Base-by-base conservation (phyloP, 1,140 invertebrate genomes). In the Drosophila mayri region DNA sequence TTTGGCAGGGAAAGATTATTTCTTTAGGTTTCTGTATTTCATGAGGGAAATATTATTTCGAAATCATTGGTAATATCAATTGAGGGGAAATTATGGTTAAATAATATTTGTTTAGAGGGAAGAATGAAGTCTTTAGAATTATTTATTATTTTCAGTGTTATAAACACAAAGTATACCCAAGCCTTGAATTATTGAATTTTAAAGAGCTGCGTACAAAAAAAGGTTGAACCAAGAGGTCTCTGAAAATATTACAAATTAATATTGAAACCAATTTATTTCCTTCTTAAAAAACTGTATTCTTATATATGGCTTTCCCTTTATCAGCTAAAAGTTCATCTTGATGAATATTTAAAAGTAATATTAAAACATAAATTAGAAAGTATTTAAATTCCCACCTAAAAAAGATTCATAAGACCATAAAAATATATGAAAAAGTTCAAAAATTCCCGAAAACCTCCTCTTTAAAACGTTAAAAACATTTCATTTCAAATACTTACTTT, bases 1-100 rank as follows among this genome's bases (percentile, higher is more conserved):
- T 46, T 78, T 46, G 67, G 60, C 64, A 63, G 62, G 59, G 14
- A 71, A 18, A 71, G 68, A 81, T 81, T 79, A 80, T 80, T 64
- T 60, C 62, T 41, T 50, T 63, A 60, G 6, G 28, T 30, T 35
- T 32, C 10, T 20, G 49, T 64, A 49, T 50, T 47, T 37, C 14
- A 16, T 12, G n/a, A 6, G n/a, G 16, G 9, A 63, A 72, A 61
- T 57, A 47, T 32, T 47, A 38, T 67, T 49, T 57, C 6, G 6
- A 55, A 3, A 3, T 10, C 2, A 60, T 47, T 35, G 12, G 16
- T 14, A 44, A 32, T 25, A 46, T 46, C 25, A 16, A 46, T 22
- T 14, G n/a, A 28, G 8, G 3, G 12, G n/a, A 2, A 37, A 54
- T 37, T 16, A 16, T 20, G 8, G 12, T 3, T 9, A 35, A 16